phyloP scores from a whole-genome alignment of 2,888 invertebrate species.

The Cheilosia vulpina region DNA sequence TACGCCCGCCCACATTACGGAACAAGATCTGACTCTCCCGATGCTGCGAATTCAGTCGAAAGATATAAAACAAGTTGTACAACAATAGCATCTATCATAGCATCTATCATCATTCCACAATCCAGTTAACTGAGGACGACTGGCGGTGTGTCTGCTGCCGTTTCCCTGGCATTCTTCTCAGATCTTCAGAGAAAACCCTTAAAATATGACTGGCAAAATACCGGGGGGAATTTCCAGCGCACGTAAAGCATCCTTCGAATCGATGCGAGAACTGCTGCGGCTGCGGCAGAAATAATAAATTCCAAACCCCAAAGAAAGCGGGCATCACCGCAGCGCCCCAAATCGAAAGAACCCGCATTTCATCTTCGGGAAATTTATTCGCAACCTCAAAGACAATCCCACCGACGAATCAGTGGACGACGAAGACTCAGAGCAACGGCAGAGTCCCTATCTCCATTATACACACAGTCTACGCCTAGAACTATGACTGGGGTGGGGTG shows the following conservation, averaged over 20 bases:
- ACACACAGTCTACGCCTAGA: conserved; percentile 15
- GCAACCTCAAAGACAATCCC: conserved; percentile 53
- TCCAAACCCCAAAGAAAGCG: conserved; percentile 49
- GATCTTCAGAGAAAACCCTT: conserved; percentile 37
- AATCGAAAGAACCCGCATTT: conserved; percentile 55
- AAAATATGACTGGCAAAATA: conserved; percentile 57
- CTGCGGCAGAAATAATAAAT: conserved; percentile 60
- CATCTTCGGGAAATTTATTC: conserved; percentile 67
- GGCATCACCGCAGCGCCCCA: conserved; percentile 8
- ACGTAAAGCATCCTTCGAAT: conserved; percentile 21
- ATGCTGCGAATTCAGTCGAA: not conserved
- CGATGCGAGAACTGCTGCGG: conserved; percentile 12
- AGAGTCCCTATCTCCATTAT: not conserved
- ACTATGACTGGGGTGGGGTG: conserved; percentile 1
- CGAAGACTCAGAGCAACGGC: conserved; percentile 11
- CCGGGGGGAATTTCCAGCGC: conserved; percentile 42
- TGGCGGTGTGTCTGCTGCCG: not conserved
- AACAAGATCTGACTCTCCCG: no score
- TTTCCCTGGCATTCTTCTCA: conserved; percentile 11
- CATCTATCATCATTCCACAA: not conserved
- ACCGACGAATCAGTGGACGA: conserved; percentile 29
- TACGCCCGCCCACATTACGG: no score
- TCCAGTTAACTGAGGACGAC: conserved; percentile 20
- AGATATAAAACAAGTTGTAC: conserved; percentile 5
- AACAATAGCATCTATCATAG: conserved; percentile 1